A percentile compares a stretch with the other conserved stretches of the same genome.
Conservation (phyloP, 1,140 invertebrate genomes). For the Papilio machaon region DNA sequence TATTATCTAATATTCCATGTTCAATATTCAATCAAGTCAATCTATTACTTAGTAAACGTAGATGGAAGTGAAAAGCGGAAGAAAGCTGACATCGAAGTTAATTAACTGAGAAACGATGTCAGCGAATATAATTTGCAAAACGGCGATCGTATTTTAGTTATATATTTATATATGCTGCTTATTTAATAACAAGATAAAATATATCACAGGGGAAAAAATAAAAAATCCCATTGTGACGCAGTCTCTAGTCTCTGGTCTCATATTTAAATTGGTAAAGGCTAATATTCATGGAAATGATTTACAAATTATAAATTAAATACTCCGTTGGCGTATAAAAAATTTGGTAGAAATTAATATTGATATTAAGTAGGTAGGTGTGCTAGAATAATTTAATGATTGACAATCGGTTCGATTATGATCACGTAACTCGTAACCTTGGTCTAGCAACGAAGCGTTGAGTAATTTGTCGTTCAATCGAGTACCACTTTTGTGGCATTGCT, state of each 20-base stretch:
- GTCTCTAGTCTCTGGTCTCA: too few species aligned
- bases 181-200: not conserved
- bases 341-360: not conserved
- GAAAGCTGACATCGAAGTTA: slow-evolving; percentile 33
- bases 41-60: not conserved
- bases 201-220: not conserved
- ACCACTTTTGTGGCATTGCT: not conserved
- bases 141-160: not conserved
- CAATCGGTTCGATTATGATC: slow-evolving; percentile 52
- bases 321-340: not conserved
- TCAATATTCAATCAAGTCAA: slow-evolving; percentile 9
- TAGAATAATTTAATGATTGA: slow-evolving; percentile 48
- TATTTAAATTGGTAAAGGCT: too few species aligned
- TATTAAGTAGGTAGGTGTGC: not conserved
- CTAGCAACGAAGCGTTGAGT: slow-evolving; percentile 56
- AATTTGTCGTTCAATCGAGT: slow-evolving; percentile 49
- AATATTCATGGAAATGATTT: not conserved
- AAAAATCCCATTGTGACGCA: too few species aligned
- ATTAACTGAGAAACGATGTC: slow-evolving; percentile 35
- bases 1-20: not conserved
- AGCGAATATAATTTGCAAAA: slow-evolving; percentile 25
- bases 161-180: not conserved
- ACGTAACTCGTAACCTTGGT: slow-evolving; percentile 64
- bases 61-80: slow-evolving; percentile 26
- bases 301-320: not conserved